Evolutionary conservation across 1,140 invertebrate species (phyloP).

Genomic region (Drosophila asahinai): DNA sequence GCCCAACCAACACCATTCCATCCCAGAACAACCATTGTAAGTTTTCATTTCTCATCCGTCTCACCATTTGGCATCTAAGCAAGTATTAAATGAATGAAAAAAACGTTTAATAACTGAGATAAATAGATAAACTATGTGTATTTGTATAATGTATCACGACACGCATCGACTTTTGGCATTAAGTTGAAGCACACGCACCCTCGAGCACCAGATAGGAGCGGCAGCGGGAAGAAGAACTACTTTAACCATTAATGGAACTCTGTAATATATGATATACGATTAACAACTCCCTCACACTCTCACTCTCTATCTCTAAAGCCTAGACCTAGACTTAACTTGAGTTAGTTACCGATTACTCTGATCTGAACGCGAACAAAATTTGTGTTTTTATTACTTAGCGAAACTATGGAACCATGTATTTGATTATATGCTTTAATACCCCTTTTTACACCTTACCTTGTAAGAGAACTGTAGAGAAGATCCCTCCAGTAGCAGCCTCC

Average conservation of each 20-base stretch:
- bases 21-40: slow-evolving; percentile 59
- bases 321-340: slow-evolving; percentile 41
- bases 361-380: slow-evolving; percentile 67
- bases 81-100: slow-evolving; percentile 78
- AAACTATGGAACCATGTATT: slow-evolving; percentile 55
- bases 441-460: slow-evolving; percentile 50
- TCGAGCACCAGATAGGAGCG: slow-evolving; percentile 7
- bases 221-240: slow-evolving; percentile 32
- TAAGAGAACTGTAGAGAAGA: slow-evolving; percentile 51
- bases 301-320: slow-evolving; percentile 45
- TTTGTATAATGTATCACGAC: slow-evolving; percentile 17
- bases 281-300: slow-evolving; percentile 31
- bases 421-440: slow-evolving; percentile 53
- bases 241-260: slow-evolving; percentile 67
- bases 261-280: slow-evolving; percentile 72
- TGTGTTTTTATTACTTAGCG: slow-evolving; percentile 25
- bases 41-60: slow-evolving; percentile 68
- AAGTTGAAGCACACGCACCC: slow-evolving; percentile 42
- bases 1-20: slow-evolving; percentile 40
- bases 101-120: slow-evolving; percentile 62
- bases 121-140: slow-evolving; percentile 47
- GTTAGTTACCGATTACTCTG: slow-evolving; percentile 46
- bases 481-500: slow-evolving; percentile 41
- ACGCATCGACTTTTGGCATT: slow-evolving; percentile 51
- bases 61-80: slow-evolving; percentile 49